These are phyloP conservation scores for Pampusana beccarii DNA, from an alignment of 2,113 vertebrate genomes.

Conservation along the genomic window DNA sequence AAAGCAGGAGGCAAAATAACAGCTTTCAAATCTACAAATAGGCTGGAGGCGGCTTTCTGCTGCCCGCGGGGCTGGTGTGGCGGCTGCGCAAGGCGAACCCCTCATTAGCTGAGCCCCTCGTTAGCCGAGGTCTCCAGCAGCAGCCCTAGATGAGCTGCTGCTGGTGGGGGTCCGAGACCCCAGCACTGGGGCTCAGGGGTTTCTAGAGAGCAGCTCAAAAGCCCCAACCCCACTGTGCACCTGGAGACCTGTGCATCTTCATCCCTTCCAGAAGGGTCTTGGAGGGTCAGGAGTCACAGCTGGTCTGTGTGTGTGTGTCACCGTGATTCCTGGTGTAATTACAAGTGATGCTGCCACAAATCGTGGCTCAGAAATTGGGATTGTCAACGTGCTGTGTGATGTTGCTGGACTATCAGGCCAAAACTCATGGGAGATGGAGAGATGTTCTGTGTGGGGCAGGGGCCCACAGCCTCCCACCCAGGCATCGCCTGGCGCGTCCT, in stretches of 20 bases:
- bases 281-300: fast-evolving
- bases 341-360: background rate
- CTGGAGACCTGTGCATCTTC: background rate
- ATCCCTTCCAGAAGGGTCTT: fast-evolving
- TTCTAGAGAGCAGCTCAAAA: background rate
- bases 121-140: background rate
- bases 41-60: slow-evolving; percentile 12
- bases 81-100: background rate
- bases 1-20: slow-evolving; percentile 67
- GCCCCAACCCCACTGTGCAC: fast-evolving
- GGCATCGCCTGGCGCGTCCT: fast-evolving
- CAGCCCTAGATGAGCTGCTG: background rate
- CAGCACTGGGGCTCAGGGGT: fast-evolving
- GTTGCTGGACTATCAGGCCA: background rate
- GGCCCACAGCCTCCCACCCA: fast-evolving
- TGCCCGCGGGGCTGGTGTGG: background rate
- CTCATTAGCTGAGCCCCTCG: background rate
- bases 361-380: background rate
- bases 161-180: fast-evolving
- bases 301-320: fast-evolving
- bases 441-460: background rate
- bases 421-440: background rate
- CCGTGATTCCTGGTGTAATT: fast-evolving
- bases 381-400: fast-evolving
- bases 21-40: slow-evolving; percentile 64